phyloP scores from a whole-genome alignment of 2,113 vertebrate species.

The Tyto alba region DNA sequence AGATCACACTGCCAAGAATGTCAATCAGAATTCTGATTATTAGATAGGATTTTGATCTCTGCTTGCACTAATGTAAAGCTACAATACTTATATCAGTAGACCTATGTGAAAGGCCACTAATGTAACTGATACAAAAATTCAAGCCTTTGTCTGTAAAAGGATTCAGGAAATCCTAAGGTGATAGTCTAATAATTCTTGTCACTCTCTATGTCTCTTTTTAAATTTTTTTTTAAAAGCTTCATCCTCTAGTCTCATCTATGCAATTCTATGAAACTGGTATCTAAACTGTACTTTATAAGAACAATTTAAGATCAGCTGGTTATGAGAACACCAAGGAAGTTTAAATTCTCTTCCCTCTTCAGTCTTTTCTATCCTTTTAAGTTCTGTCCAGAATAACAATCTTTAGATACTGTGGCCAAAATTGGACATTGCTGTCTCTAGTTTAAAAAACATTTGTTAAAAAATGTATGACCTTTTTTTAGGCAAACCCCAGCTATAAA shows the following conservation, averaged over 20 bases:
- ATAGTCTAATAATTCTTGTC: neutral
- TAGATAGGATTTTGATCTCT: neutral
- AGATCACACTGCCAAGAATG: neutral
- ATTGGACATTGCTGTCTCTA: neutral
- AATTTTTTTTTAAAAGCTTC: neutral
- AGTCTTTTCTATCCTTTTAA: neutral
- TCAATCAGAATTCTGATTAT: neutral
- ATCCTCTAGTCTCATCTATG: neutral
- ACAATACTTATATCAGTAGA: neutral
- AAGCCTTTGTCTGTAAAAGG: neutral
- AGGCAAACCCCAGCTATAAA: neutral
- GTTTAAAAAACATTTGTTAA: neutral
- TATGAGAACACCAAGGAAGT: neutral
- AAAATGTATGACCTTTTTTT: neutral
- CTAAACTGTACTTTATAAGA: neutral
- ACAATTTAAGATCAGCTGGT: neutral
- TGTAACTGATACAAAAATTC: neutral
- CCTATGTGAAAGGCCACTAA: neutral
- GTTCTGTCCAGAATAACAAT: neutral
- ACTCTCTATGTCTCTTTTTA: neutral
- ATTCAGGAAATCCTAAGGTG: neutral
- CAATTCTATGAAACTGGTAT: neutral
- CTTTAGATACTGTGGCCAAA: neutral
- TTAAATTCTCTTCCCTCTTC: neutral
- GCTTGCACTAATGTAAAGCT: neutral